phyloP scores from a whole-genome alignment of 2,888 invertebrate genomes.

The Dione vanillae region DNA sequence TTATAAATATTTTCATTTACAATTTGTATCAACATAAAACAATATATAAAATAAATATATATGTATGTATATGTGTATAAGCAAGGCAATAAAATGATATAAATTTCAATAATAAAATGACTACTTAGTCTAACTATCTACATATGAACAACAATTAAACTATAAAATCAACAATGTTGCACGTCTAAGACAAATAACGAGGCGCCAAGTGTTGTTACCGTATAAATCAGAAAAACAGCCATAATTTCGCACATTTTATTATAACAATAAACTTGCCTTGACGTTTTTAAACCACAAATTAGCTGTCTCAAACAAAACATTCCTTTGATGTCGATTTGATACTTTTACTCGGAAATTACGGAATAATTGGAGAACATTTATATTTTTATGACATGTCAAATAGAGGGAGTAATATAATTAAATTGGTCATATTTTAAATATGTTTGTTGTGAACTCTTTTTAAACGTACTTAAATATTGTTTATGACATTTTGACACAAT shows the following conservation, averaged over 20 bases:
- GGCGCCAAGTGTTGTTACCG: constrained; percentile 49
- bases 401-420: constrained; percentile 21
- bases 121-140: background rate
- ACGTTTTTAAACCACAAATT: constrained; percentile 68
- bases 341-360: constrained; percentile 52
- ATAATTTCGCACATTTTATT: constrained; percentile 70
- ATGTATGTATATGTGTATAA: too few species aligned
- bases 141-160: constrained; percentile 10
- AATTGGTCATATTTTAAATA: constrained; percentile 18
- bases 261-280: constrained; percentile 68
- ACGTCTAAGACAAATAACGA: constrained; percentile 58
- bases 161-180: constrained; percentile 44
- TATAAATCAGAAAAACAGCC: constrained; percentile 68
- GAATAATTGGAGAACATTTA: constrained; percentile 46
- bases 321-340: constrained; percentile 59
- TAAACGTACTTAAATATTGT: constrained; percentile 5
- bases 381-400: constrained; percentile 30
- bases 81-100: background rate
- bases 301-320: constrained; percentile 62
- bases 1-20: too few species aligned
- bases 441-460: constrained; percentile 9
- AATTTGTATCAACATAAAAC: too few species aligned
- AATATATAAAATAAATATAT: too few species aligned
- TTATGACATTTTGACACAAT: constrained; percentile 14
- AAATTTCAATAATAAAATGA: background rate